Evolutionary conservation across 1,140 invertebrate genomes (phyloP).

Genomic region (Protaetia brevitarsis): DNA sequence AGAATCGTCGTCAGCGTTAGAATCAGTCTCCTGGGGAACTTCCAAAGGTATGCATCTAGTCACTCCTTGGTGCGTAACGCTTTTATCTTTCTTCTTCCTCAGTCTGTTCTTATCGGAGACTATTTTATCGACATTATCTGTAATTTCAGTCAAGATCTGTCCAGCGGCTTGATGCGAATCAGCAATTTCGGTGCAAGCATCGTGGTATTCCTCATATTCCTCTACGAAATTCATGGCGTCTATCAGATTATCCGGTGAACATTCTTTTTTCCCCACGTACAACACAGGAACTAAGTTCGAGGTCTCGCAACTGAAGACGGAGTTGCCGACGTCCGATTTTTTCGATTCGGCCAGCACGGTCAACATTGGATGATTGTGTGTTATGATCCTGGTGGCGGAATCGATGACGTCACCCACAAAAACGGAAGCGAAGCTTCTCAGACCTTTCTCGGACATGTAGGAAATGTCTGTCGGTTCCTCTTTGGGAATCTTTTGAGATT

Average conservation of each 20-base stretch:
- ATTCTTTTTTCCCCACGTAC: conserved; percentile 34
- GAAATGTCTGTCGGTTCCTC: background rate
- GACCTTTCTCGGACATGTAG: conserved; percentile 22
- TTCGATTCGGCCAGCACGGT: conserved; percentile 16
- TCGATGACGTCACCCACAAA: conserved; percentile 39
- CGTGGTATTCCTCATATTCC: conserved; percentile 47
- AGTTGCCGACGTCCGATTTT: background rate
- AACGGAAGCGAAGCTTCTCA: conserved; percentile 30
- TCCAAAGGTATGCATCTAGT: conserved; percentile 41
- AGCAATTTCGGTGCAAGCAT: conserved; percentile 41
- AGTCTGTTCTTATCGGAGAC: conserved; percentile 29
- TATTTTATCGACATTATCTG: conserved; percentile 36
- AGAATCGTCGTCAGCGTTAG: conserved; percentile 46
- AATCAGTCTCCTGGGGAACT: conserved; percentile 44
- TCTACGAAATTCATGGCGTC: conserved; percentile 45
- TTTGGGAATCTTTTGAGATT: background rate
- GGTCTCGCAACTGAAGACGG: conserved; percentile 16
- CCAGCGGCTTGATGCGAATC: conserved; percentile 26
- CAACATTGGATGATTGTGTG: conserved; percentile 28
- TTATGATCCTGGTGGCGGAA: conserved; percentile 37
- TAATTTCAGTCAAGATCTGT: conserved; percentile 35
- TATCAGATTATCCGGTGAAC: conserved; percentile 40
- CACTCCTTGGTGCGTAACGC: conserved; percentile 46
- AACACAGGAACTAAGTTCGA: conserved; percentile 27
- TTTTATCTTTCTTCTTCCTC: conserved; percentile 39